Base-by-base conservation (phyloP, 2,888 invertebrate genomes). In the Cylloceria caligata region DNA sequence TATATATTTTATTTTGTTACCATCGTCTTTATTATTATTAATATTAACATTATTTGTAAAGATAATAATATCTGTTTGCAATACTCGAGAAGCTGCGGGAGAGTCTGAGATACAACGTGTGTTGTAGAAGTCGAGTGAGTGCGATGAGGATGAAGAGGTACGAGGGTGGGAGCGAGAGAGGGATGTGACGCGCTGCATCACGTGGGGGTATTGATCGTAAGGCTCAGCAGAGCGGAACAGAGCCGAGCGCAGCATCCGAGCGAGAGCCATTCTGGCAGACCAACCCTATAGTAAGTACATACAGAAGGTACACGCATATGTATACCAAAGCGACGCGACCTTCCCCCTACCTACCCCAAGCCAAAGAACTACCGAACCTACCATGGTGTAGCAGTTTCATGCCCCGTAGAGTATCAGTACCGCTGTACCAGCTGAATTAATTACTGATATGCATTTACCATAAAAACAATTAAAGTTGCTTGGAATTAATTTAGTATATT, bases 161-260 rank as follows among this genome's bases (percentile, higher is more conserved):
- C 36, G 67, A 80, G 72, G 69, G 69, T 67, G 68, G 68, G 62
- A 69, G 71, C 36, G 77, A 82, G 73, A 80, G 83, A 83, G 74
- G 75, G 88, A 89, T 86, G 87, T 90, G 91, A 91, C 91, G 91
- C 90, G 90, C 91, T 90, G 88, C 90, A 90, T 90, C 91, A 91
- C 91, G 91, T 91, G 90, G 91, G 74, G 87, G 88, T 91, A 91
- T 91, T 91, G 91, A 91, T 91, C 91, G 91, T 88, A 87, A 47
- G 34, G 72, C 64, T 72, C 69, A 64, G 55, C 64, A 19, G 47
- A 74, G 69, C 68, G 62, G 30, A 60, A 39, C n/a, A 19, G 65
- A 80, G 68, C 64, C 42, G 65, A 72, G 88, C 87, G 83, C 90
- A 90, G 91, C 90, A 90, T 91, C 91, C 90, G 87, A 88, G 87